Evolutionary conservation across 2,113 vertebrate species (phyloP).

Genomic region (Dolichotis patagonum): DNA sequence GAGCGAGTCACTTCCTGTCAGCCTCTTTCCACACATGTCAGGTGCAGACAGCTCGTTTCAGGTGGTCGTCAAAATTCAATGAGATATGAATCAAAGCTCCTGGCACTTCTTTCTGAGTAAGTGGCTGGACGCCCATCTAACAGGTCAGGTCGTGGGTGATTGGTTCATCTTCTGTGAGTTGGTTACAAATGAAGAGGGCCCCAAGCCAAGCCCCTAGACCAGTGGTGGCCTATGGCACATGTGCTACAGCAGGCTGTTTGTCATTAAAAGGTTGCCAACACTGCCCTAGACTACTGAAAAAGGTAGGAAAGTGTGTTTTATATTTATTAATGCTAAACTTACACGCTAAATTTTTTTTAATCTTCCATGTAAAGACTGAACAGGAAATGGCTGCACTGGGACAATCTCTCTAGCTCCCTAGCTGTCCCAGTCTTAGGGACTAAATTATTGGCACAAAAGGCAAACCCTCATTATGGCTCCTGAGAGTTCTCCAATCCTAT

Average conservation of each 20-base stretch:
- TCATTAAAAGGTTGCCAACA: neutral
- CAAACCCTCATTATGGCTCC: neutral
- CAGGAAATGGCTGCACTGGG: neutral
- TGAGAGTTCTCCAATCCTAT: neutral
- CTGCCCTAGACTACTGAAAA: neutral
- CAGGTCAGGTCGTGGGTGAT: neutral
- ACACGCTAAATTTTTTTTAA: neutral
- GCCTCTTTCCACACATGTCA: neutral
- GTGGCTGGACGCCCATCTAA: neutral
- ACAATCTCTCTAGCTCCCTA: slow-evolving; percentile 19
- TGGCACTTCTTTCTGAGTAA: neutral
- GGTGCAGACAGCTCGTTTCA: neutral
- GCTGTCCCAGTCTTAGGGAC: neutral
- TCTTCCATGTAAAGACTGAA: neutral
- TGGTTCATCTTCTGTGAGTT: neutral
- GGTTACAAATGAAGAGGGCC: neutral
- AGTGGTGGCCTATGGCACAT: neutral
- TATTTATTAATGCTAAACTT: slow-evolving; percentile 21
- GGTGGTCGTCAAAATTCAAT: neutral
- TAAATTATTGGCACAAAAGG: neutral
- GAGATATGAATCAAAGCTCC: neutral
- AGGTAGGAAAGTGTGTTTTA: neutral
- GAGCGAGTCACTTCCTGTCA: neutral
- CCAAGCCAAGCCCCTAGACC: neutral
- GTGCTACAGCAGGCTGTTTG: neutral